These are phyloP conservation scores for Galleria mellonella DNA, from an alignment of 1,140 invertebrate species.

Conservation along the genomic window DNA sequence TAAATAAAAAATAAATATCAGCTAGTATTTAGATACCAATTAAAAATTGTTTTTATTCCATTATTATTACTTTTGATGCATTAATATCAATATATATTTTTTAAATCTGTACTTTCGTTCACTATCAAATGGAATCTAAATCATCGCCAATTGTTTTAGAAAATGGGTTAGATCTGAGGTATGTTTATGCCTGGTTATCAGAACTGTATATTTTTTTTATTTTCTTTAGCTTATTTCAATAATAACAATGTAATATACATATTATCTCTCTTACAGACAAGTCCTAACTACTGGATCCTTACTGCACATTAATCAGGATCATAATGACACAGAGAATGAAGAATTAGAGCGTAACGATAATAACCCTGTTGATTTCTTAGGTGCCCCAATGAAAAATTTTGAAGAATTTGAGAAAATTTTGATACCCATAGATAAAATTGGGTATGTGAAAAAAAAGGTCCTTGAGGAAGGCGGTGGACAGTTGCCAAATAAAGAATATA, in stretches of 20 bases:
- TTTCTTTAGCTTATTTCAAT: too few species aligned
- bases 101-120: too few species aligned
- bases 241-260: not conserved
- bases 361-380: slow-evolving; percentile 30
- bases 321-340: slow-evolving; percentile 28
- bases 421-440: slow-evolving; percentile 27
- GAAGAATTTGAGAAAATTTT: slow-evolving; percentile 31
- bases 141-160: slow-evolving; percentile 26
- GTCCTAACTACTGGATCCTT: slow-evolving; percentile 46
- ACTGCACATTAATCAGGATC: slow-evolving; percentile 51
- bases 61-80: too few species aligned
- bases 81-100: too few species aligned
- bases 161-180: slow-evolving; percentile 47
- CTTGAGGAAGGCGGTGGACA: slow-evolving; percentile 54
- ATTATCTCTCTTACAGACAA: slow-evolving; percentile 27
- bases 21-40: too few species aligned
- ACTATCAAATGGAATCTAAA: slow-evolving; percentile 18
- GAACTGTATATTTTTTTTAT: too few species aligned
- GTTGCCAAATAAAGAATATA: slow-evolving; percentile 34
- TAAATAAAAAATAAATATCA: too few species aligned
- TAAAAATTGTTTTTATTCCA: too few species aligned
- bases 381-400: slow-evolving; percentile 40
- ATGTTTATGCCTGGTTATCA: slow-evolving; percentile 5
- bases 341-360: slow-evolving; percentile 16
- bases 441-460: slow-evolving; percentile 54